Evolutionary conservation across 2,888 invertebrate genomes (phyloP).

Genomic region (Apodemia mormo): DNA sequence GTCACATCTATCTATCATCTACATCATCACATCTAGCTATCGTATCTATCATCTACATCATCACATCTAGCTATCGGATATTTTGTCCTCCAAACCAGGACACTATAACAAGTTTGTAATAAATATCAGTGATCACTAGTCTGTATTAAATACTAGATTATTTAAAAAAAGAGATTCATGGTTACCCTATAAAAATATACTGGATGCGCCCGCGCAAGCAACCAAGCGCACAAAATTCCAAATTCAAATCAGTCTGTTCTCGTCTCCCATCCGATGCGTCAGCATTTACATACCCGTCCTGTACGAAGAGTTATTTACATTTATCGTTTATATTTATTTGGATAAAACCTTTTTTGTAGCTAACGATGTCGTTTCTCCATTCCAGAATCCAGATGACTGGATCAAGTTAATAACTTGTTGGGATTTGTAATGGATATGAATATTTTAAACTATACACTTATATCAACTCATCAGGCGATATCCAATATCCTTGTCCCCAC

Average conservation of each 20-base stretch:
- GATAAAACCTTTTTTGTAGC: conserved; percentile 59
- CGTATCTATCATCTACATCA: too few relatives aligned
- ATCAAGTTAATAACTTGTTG: conserved; percentile 26
- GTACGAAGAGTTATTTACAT: conserved; percentile 56
- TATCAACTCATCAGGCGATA: too few relatives aligned
- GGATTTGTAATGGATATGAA: conserved; percentile 19
- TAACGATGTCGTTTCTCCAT: conserved; percentile 58
- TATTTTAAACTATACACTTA: background rate
- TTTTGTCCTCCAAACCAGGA: too few relatives aligned
- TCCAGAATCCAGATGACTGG: conserved; percentile 20
- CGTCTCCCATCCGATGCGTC: conserved; percentile 57
- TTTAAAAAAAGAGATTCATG: conserved; percentile 31
- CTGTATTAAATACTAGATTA: conserved; percentile 15
- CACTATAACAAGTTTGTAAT: too few relatives aligned
- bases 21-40: too few relatives aligned
- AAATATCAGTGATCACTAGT: too few relatives aligned
- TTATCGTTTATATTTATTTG: conserved; percentile 50
- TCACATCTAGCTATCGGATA: too few relatives aligned
- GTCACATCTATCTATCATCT: too few relatives aligned
- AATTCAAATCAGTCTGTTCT: conserved; percentile 77
- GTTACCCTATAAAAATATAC: conserved; percentile 60
- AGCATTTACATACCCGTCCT: conserved; percentile 69
- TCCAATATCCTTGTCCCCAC: too few relatives aligned
- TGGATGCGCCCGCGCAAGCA: conserved; percentile 66
- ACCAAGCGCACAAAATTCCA: conserved; percentile 54